phyloP scores from a whole-genome alignment of 2,797 vertebrate species.

The Calcarius lapponicus region DNA sequence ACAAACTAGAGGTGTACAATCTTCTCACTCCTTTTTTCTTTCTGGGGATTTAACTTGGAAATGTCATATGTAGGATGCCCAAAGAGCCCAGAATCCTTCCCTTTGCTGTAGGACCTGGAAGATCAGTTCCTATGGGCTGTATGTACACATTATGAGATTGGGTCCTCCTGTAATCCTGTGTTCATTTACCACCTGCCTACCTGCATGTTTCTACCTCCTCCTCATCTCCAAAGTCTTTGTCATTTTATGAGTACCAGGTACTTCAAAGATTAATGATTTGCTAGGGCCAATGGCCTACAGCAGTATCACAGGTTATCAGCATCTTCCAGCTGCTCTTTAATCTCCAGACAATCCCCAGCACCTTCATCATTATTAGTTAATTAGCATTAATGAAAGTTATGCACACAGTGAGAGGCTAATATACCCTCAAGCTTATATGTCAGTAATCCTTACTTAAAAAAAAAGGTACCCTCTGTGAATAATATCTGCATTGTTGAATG shows the following conservation, averaged over 20 bases:
- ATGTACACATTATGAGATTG: background rate
- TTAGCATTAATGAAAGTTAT: slow-evolving; percentile 57
- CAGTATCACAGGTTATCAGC: slow-evolving; percentile 48
- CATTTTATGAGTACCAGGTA: background rate
- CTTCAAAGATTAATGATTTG: slow-evolving; percentile 35
- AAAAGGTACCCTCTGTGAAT: background rate
- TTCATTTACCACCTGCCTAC: background rate
- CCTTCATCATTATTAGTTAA: slow-evolving; percentile 53
- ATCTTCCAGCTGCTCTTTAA: slow-evolving; percentile 53
- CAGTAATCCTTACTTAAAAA: background rate
- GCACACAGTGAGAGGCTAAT: slow-evolving; percentile 20
- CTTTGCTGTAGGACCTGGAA: background rate
- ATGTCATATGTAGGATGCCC: background rate
- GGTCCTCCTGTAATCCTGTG: background rate
- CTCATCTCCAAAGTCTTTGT: background rate
- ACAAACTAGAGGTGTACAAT: background rate
- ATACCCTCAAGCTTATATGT: background rate
- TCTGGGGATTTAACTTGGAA: background rate
- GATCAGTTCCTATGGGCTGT: background rate
- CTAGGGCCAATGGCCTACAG: slow-evolving; percentile 21
- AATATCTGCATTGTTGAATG: background rate
- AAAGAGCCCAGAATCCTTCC: background rate
- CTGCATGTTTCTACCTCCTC: background rate
- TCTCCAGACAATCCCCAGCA: slow-evolving; percentile 31
- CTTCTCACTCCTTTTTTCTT: background rate